Base-by-base conservation (phyloP, 2,888 invertebrate genomes). In the Drosophila multiciliata region DNA sequence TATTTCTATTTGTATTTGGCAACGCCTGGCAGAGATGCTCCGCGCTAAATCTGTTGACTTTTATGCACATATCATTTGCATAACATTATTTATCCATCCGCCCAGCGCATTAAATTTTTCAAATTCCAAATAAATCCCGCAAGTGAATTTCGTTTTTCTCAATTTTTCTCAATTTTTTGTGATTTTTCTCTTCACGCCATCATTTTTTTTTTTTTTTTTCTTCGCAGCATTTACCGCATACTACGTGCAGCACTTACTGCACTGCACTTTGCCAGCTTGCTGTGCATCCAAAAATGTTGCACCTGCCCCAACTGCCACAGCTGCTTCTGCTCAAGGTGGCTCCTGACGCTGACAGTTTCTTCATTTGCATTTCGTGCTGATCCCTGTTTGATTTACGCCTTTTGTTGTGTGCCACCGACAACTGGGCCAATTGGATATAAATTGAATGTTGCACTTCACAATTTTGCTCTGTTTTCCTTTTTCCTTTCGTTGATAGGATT, bases 31-130 rank as follows among this genome's bases (percentile, higher is more conserved):
- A 8, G 15, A 32, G 35, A 15, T 40, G 38, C 17, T 15, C 7
- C 20, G 62, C 59, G 65, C 57, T 66, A 60, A 80, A 82, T 89
- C 81, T 76, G 80, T 78, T 87, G 84, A 86, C 90, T 88, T 89
- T 84, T 81, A 91, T 90, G 89, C 87, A 90, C 91, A 91, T 91
- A 91, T 91, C 89, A 91, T 91, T 91, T 91, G 90, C 91, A 91
- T 91, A 86, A 91, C 85, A 91, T 91, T 91, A 91, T 90, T 90
- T 89, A 81, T 65, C 66, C 69, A 66, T 67, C 69, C 65, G 75
- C 79, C 82, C 70, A 76, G 73, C 68, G 81, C 83, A 87, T 85
- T 85, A 84, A 82, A 77, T 84, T 80, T 81, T 67, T 74, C 65
- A 83, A 80, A 82, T 86, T 78, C 82, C 73, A 76, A 78, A 82